phyloP scores from a whole-genome alignment of 2,888 invertebrate species.

The Ecdyonurus torrentis region DNA sequence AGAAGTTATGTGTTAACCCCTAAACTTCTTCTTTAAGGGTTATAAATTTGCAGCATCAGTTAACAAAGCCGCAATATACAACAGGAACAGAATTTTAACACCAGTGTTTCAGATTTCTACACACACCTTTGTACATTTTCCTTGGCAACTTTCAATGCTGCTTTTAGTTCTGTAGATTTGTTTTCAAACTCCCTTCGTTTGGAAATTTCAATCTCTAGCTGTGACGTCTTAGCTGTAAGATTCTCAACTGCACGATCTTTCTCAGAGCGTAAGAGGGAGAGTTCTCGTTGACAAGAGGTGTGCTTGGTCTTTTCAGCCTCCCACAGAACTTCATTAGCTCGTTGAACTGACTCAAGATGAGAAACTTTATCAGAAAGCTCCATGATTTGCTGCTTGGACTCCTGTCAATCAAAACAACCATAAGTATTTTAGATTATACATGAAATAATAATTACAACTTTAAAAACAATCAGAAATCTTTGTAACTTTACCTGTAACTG shows the following conservation, averaged over 20 bases:
- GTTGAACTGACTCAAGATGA: neutral
- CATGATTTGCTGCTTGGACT: constrained; percentile 1
- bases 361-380: neutral
- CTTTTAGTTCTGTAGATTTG: neutral
- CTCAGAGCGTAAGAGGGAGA: neutral
- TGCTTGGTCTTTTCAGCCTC: constrained; percentile 1
- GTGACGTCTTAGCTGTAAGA: constrained; percentile 1
- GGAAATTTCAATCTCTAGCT: constrained; percentile 6
- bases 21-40: no score
- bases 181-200: constrained; percentile 1
- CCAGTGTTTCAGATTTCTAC: neutral
- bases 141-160: constrained; percentile 1
- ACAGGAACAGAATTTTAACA: no score
- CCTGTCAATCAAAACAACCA: neutral
- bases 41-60: no score
- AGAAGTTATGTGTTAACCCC: no score
- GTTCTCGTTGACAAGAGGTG: neutral
- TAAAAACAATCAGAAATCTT: no score
- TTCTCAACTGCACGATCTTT: neutral
- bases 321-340: neutral
- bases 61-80: no score
- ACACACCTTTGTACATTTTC: neutral
- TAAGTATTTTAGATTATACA: neutral
- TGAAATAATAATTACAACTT: neutral
- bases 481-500: neutral